Evolutionary conservation across 2,797 vertebrate species (phyloP), one percentile per base, ranked within the genome.

Genomic region (Cossypha heuglini): DNA sequence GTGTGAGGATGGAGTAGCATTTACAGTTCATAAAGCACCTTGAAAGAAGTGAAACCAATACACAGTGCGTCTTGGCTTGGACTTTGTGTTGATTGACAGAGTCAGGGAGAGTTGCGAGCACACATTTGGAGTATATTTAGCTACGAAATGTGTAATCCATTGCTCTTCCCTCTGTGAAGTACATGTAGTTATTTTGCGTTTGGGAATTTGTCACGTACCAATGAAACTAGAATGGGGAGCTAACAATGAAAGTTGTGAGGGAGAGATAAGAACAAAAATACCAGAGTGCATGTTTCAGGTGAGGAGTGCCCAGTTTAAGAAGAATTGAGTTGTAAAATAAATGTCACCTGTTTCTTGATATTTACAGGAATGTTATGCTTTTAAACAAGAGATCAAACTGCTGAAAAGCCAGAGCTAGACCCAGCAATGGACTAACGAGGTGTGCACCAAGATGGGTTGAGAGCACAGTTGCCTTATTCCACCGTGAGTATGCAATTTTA

Each of bases 361-460:
- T 81, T 96, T 86, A 51, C 80, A 96, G 94, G 71, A 64, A 35
- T 88, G 58, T 40, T 64, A 74, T 91, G 82, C 72, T 80, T 86
- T 68, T 96, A 82, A 86, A 64, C 20, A 71, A 71, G 72, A 88
- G 67, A 25, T 7, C 78, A 73, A 81, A n/a, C 37, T 87, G 49
- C 52, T 75, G 66, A 59, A 37, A 51, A 42, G 42, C 42, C 52
- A 49, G 72, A 74, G 24, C 63, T 69, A 49, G 59, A 59, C 57
- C 19, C 42, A 61, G 2, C 58, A 42, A 48, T 0, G 0, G 35
- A 21, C 48, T 55, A 28, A 81, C 86, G 68, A 86, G n/a, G 5
- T 24, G 43, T 86, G 66, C 74, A 59, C 43, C 69, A 88, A 62
- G 58, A 96, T 97, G 95, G 92, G 94, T 90, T 97, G 90, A 97